Evolutionary conservation across 1,140 invertebrate species (phyloP).

Genomic region (Zaprionus ghesquierei): DNA sequence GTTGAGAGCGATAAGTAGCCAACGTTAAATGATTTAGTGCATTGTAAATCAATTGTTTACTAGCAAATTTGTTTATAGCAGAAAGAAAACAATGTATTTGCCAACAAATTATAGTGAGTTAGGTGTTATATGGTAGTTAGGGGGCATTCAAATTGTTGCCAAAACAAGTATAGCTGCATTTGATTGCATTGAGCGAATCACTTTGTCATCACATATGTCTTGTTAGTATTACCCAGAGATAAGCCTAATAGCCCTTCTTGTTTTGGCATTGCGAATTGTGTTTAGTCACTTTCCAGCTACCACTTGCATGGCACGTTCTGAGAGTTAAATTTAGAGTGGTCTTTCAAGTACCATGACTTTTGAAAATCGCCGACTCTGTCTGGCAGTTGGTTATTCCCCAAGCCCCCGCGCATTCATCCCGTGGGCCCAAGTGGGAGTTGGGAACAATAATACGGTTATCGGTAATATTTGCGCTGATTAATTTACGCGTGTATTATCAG

Average conservation of each 20-base stretch:
- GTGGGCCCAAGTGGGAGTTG: neutral
- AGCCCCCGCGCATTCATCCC: neutral
- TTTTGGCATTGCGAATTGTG: neutral
- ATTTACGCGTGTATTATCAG: neutral
- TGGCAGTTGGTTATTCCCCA: neutral
- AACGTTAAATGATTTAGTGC: neutral
- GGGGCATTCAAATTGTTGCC: too few species aligned
- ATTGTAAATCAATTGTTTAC: neutral
- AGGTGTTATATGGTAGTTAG: too few species aligned
- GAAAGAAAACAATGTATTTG: neutral
- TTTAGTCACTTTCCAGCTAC: neutral
- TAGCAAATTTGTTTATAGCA: neutral
- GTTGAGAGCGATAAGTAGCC: neutral
- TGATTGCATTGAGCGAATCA: too few species aligned
- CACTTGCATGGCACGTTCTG: neutral
- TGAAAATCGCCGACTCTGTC: slow-evolving; percentile 7
- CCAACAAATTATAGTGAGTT: neutral
- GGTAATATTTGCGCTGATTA: neutral
- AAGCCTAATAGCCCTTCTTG: neutral
- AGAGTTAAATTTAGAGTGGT: slow-evolving; percentile 6
- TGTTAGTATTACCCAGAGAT: neutral
- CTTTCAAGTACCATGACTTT: slow-evolving; percentile 33
- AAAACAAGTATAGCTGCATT: too few species aligned
- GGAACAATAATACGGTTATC: slow-evolving; percentile 8
- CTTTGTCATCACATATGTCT: neutral